A percentile compares a stretch with the other conserved stretches of the same genome.
phyloP scores from a whole-genome alignment of 1,140 invertebrate species.

The Battus philenor region DNA sequence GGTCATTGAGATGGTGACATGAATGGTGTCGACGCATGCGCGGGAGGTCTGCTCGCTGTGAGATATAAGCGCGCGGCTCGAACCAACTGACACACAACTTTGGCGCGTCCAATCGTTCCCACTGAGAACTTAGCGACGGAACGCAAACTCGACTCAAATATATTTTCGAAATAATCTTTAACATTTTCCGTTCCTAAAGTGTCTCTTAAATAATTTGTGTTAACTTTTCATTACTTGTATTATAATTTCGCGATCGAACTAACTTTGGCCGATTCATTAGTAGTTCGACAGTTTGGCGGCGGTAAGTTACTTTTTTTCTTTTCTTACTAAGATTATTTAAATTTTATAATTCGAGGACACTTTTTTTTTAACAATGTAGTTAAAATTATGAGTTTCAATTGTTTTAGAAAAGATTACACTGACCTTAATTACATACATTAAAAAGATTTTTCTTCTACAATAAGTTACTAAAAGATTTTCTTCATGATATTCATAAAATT shows the following conservation, averaged over 20 bases:
- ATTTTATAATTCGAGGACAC: no score
- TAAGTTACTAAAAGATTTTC: no score
- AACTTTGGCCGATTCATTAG: not conserved
- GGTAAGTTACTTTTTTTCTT: constrained; percentile 5
- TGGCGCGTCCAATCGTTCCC: constrained; percentile 56
- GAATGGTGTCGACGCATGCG: constrained; percentile 67
- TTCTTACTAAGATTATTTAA: no score
- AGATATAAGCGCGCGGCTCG: constrained; percentile 62
- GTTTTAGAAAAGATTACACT: no score
- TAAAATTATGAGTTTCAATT: no score
- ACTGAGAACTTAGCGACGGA: constrained; percentile 38
- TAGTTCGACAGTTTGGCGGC: not conserved
- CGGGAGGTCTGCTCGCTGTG: constrained; percentile 26
- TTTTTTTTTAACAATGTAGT: no score
- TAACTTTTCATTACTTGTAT: not conserved
- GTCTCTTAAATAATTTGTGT: not conserved
- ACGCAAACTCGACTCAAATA: constrained; percentile 9
- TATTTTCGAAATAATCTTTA: not conserved
- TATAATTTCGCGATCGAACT: constrained; percentile 2
- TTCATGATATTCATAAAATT: no score
- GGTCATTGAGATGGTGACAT: constrained; percentile 66
- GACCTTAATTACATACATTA: no score
- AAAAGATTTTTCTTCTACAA: no score
- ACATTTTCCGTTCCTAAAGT: no score
- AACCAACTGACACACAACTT: constrained; percentile 55